Conservation (phyloP, 2,888 invertebrate genomes). For the Drosophila melanosoma region DNA sequence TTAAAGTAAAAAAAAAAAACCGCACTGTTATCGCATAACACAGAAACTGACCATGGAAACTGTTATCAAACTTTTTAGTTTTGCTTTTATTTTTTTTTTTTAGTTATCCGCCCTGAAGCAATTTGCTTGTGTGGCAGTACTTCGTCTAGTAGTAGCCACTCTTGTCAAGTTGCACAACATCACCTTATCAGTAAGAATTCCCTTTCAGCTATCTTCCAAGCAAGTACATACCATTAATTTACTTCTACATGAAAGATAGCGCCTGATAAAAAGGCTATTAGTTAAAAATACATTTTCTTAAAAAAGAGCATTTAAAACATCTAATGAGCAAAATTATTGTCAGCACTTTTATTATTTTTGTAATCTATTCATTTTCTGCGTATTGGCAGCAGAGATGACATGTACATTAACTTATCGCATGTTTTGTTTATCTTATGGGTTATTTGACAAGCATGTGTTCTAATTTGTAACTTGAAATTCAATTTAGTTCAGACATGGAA, state of each 20-base stretch:
- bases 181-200: constrained; percentile 2
- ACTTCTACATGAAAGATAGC: too few species aligned
- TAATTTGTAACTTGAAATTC: constrained; percentile 4
- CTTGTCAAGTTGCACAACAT: constrained; percentile 13
- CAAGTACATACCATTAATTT: not conserved
- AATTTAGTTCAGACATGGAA: not conserved
- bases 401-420: constrained; percentile 28
- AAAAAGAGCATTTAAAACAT: not conserved
- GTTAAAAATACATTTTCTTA: not conserved
- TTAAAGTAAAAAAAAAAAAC: constrained; percentile 17
- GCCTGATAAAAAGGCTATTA: not conserved
- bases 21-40: constrained; percentile 46
- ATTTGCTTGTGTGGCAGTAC: constrained; percentile 1
- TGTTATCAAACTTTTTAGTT: constrained; percentile 27
- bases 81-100: not conserved
- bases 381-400: constrained; percentile 21
- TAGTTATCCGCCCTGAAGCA: constrained; percentile 23
- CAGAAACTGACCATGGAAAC: constrained; percentile 48
- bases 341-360: not conserved
- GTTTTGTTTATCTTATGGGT: constrained; percentile 8
- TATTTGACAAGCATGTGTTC: constrained; percentile 4
- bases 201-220: constrained; percentile 6
- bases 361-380: not conserved
- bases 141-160: not conserved
- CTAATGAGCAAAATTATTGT: not conserved